Conservation (phyloP, 2,888 invertebrate genomes). For the Drosophila buzzatii region DNA sequence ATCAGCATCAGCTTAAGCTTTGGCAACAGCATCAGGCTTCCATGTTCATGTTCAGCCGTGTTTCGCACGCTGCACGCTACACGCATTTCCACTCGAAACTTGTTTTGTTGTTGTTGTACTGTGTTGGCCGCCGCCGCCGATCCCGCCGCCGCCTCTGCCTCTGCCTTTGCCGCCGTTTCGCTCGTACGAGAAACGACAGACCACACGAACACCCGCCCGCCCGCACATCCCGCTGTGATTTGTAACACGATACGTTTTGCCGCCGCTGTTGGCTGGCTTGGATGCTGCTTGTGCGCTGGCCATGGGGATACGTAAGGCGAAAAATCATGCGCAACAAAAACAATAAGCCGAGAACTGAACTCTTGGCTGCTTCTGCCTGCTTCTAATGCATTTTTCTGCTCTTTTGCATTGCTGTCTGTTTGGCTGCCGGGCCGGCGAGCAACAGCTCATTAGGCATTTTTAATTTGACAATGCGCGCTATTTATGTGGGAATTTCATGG, state of each 20-base stretch:
- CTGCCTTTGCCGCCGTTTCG: constrained; percentile 7
- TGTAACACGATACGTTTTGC: constrained; percentile 80
- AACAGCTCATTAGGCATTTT: constrained; percentile 83
- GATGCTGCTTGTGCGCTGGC: constrained; percentile 31
- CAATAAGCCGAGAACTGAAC: constrained; percentile 32
- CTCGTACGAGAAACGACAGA: constrained; percentile 14
- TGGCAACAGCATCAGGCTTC: constrained; percentile 45
- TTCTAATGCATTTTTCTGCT: constrained; percentile 78
- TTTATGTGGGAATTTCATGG: constrained; percentile 83
- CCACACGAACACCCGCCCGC: constrained; percentile 28
- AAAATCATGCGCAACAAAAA: constrained; percentile 6
- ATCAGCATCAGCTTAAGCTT: constrained; percentile 25
- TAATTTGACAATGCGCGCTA: constrained; percentile 83
- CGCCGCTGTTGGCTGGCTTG: constrained; percentile 63
- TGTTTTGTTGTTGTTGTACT: constrained; percentile 55
- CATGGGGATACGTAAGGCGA: constrained; percentile 15
- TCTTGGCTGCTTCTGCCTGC: constrained; percentile 29
- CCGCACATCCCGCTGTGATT: constrained; percentile 69
- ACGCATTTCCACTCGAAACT: constrained; percentile 81
- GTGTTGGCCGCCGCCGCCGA: constrained; percentile 9
- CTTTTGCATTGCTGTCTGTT: constrained; percentile 61
- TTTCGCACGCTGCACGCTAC: constrained; percentile 81
- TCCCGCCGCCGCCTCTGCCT: no score
- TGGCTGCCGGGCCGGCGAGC: constrained; percentile 38
- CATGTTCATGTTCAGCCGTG: constrained; percentile 75